A percentile compares a stretch with the other conserved stretches of the same genome.
Evolutionary conservation across 2,113 vertebrate genomes (phyloP).

Genomic region (Plecotus auritus): DNA sequence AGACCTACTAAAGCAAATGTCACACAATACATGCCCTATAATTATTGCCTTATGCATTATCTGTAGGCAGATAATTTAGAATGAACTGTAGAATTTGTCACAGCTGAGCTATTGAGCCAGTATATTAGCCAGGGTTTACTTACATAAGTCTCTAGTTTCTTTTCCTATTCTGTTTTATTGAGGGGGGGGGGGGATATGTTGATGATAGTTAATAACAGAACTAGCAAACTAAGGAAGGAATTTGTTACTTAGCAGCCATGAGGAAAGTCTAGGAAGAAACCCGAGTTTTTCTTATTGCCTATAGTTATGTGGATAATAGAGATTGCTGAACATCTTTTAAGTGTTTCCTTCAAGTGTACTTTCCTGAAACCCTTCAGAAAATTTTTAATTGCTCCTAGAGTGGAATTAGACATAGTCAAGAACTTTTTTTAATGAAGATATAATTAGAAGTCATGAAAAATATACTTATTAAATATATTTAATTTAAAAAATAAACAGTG

Average conservation of each 20-base stretch:
- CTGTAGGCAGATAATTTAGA: constrained; percentile 24
- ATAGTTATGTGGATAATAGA: not conserved
- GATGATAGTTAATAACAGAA: constrained; percentile 26
- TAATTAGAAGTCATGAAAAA: constrained; percentile 14
- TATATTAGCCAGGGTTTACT: constrained; percentile 29
- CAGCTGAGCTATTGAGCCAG: constrained; percentile 7
- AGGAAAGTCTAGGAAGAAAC: constrained; percentile 16
- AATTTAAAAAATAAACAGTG: not conserved
- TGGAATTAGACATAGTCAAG: constrained; percentile 23
- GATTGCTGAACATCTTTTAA: not conserved
- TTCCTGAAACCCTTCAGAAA: not conserved
- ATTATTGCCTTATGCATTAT: constrained; percentile 18
- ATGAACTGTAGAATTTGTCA: constrained; percentile 22
- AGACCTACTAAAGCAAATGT: not conserved
- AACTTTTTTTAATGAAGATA: constrained; percentile 3
- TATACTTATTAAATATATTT: constrained; percentile 16
- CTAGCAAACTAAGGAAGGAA: not conserved
- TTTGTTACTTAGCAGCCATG: not conserved
- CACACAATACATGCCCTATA: not conserved
- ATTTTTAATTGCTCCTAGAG: not conserved
- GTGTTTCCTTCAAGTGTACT: not conserved
- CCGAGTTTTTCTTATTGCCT: constrained; percentile 13
- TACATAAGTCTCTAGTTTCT: constrained; percentile 25
- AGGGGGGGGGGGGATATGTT: not conserved
- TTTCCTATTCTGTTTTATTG: constrained; percentile 10